Base-by-base conservation (phyloP, 2,888 invertebrate species). In the Cantharis rufa region DNA sequence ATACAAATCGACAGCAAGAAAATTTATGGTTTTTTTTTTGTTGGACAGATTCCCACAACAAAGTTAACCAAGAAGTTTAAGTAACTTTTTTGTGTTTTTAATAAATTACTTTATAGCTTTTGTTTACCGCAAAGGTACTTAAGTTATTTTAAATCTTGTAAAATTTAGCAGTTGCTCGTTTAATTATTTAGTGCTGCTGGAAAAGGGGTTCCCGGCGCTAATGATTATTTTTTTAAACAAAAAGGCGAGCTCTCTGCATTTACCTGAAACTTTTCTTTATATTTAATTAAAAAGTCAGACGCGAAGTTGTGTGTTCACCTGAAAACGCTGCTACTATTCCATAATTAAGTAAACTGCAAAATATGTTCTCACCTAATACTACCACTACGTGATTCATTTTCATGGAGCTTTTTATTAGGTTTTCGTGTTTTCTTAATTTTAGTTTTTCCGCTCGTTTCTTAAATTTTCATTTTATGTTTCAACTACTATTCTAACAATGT, bases 291-390 rank as follows among this genome's bases (percentile, higher is more conserved):
- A 73, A 76, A 61, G 24, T 28, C 63, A 72, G 72, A 72, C 72
- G 72, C 72, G 64, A 76, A 72, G 69, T 69, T 76, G 66, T 70
- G 71, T 76, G 73, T 71, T 77, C 71, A 71, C 71, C 73, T 77
- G 32, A 62, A 62, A 75, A 66, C 68, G 69, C 48, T 48, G 63
- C 62, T 73, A 72, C 64, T 72, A 72, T 64, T 75, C 48, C 73
- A 62, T 77, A 77, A 77, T 77, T 77, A 77, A 71, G 74, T 70
- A 77, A 77, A 77, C 69, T 77, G 77, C 27, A 69, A 70, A 71
- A 70, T 74, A 77, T 74, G 71, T 69, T 61, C 48, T n/a, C 76
- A 63, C 63, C 64, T 48, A 13, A n/a, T 48, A 32, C 32, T 32
- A 32, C 32, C 15, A 62, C 66, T 63, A 66, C 63, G 70, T 72